These are phyloP conservation scores for Phasia obesa DNA, from an alignment of 2,888 invertebrate genomes.

Conservation along the genomic window DNA sequence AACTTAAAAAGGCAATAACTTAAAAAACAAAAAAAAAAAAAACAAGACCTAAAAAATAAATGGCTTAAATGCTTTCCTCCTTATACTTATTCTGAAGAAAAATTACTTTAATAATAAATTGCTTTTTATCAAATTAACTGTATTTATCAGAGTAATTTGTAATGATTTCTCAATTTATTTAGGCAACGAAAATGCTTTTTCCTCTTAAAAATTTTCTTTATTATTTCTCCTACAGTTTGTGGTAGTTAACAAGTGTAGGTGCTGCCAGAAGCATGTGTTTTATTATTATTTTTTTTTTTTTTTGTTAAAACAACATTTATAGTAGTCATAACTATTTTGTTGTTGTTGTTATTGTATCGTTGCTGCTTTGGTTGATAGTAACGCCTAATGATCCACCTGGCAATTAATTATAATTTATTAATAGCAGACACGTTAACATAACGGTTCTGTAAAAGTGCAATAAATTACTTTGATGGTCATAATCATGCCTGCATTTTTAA, in stretches of 20 bases:
- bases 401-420: slow-evolving; percentile 71
- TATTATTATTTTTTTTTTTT: not conserved
- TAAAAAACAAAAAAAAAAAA: not conserved
- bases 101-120: slow-evolving; percentile 35
- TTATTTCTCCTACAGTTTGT: slow-evolving; percentile 5
- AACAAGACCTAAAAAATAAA: not conserved
- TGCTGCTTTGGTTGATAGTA: slow-evolving; percentile 61
- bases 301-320: slow-evolving; percentile 24
- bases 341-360: slow-evolving; percentile 14
- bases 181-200: not conserved
- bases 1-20: no score
- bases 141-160: slow-evolving; percentile 41
- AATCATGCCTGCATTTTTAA: not conserved
- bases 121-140: slow-evolving; percentile 56
- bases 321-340: slow-evolving; percentile 47
- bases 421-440: slow-evolving; percentile 66
- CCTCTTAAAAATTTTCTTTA: not conserved
- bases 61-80: not conserved
- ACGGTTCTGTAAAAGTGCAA: slow-evolving; percentile 48
- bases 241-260: slow-evolving; percentile 57
- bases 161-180: slow-evolving; percentile 59
- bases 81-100: not conserved
- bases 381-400: slow-evolving; percentile 70
- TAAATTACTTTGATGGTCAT: slow-evolving; percentile 13
- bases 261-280: slow-evolving; percentile 16